A percentile compares a stretch with the other conserved stretches of the same genome.
phyloP scores from a whole-genome alignment of 2,888 invertebrate genomes.

The Neoitamus cyanurus region DNA sequence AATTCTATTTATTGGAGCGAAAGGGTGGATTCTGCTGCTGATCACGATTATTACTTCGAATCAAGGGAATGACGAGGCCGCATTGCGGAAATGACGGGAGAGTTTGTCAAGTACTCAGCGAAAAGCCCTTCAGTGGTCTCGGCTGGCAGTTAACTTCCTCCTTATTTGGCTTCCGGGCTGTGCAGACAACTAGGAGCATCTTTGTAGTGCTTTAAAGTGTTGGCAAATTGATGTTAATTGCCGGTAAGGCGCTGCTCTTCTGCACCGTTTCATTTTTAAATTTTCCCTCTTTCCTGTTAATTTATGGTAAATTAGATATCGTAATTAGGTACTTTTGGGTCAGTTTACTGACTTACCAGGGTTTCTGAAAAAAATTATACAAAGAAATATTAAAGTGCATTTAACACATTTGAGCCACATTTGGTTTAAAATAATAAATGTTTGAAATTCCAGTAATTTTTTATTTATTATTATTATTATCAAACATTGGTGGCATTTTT shows the following conservation, averaged over 20 bases:
- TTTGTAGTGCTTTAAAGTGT: slow-evolving; percentile 12
- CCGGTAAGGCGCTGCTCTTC: background rate
- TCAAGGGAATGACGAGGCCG: background rate
- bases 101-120: background rate
- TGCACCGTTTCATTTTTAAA: slow-evolving; percentile 28
- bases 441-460: too few relatives aligned
- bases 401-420: too few relatives aligned
- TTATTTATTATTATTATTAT: too few relatives aligned
- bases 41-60: background rate
- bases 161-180: background rate
- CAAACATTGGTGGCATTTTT: too few relatives aligned
- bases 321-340: background rate
- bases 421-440: too few relatives aligned
- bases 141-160: background rate
- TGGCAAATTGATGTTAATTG: background rate
- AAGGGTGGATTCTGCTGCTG: background rate
- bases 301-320: background rate
- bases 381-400: too few relatives aligned
- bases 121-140: background rate
- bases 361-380: too few relatives aligned
- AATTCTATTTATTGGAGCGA: background rate
- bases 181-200: background rate
- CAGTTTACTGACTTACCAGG: background rate
- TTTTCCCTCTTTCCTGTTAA: background rate
- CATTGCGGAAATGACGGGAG: background rate